Conservation (phyloP, 2,113 vertebrate genomes). For the Amia ocellicauda region DNA sequence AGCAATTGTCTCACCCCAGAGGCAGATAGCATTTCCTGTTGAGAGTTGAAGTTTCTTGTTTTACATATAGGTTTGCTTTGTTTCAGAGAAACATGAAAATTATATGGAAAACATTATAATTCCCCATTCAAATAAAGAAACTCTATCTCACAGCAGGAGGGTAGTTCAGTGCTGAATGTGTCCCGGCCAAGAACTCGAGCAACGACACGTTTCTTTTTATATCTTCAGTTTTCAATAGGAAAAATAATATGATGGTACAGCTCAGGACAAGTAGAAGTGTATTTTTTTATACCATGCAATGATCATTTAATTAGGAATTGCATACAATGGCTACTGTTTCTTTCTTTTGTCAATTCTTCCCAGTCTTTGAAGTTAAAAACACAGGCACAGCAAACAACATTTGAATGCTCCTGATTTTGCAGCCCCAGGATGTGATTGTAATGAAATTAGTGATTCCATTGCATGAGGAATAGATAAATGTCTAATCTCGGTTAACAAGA, state of each 20-base stretch:
- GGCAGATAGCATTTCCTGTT: constrained; percentile 31
- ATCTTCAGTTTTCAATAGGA: not conserved
- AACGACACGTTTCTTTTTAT: not conserved
- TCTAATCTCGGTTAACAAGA: not conserved
- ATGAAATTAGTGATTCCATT: too few species aligned
- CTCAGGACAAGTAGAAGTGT: too few species aligned
- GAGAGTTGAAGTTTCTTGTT: constrained; percentile 31
- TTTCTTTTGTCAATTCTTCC: too few species aligned
- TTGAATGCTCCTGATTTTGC: too few species aligned
- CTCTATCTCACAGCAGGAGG: not conserved
- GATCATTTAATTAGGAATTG: too few species aligned
- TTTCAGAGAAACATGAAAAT: constrained; percentile 50
- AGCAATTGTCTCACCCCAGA: constrained; percentile 1
- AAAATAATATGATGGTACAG: not conserved
- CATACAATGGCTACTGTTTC: too few species aligned
- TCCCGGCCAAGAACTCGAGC: not conserved
- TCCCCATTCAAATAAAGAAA: constrained; percentile 42
- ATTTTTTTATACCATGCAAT: too few species aligned
- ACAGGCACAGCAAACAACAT: too few species aligned
- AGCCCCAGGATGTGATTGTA: too few species aligned
- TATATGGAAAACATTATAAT: constrained; percentile 48
- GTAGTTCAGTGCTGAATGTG: not conserved
- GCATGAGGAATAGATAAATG: too few species aligned
- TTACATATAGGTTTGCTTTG: constrained; percentile 43
- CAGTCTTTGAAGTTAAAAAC: too few species aligned